These are phyloP conservation scores for Chloroclystis v-ata DNA, from an alignment of 2,888 invertebrate genomes.

Conservation along the genomic window DNA sequence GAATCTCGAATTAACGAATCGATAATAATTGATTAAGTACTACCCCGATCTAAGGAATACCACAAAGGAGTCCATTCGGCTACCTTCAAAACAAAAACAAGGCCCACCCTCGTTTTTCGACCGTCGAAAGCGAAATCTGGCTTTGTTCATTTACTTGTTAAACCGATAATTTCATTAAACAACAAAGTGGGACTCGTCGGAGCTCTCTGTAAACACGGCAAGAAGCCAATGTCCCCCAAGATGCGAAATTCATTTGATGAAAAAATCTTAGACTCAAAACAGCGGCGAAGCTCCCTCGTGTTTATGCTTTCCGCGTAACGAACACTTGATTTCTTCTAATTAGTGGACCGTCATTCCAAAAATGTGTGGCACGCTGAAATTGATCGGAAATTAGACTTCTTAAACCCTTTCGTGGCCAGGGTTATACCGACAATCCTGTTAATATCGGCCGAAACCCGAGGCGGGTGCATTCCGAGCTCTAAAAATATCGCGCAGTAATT, in stretches of 20 bases:
- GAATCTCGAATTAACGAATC: conserved; percentile 71
- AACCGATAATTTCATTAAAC: conserved; percentile 79
- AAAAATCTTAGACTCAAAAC: conserved; percentile 63
- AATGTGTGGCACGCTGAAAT: conserved; percentile 29
- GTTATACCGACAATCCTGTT: conserved; percentile 46
- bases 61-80: conserved; percentile 68
- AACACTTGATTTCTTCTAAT: conserved; percentile 35
- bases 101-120: conserved; percentile 59
- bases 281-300: conserved; percentile 54
- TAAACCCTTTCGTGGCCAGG: conserved; percentile 43
- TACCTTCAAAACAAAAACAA: conserved; percentile 68
- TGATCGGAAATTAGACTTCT: conserved; percentile 40
- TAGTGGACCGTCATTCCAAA: conserved; percentile 31
- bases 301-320: conserved; percentile 38
- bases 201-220: conserved; percentile 71
- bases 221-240: conserved; percentile 77
- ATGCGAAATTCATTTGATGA: conserved; percentile 72
- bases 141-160: conserved; percentile 78
- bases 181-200: conserved; percentile 73
- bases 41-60: conserved; percentile 50
- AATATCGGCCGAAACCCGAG: conserved; percentile 70
- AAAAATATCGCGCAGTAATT: conserved; percentile 77
- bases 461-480: conserved; percentile 72
- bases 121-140: conserved; percentile 70
- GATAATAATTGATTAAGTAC: conserved; percentile 77